phyloP scores from a whole-genome alignment of 2,113 vertebrate genomes.

The Zosterops borbonicus region DNA sequence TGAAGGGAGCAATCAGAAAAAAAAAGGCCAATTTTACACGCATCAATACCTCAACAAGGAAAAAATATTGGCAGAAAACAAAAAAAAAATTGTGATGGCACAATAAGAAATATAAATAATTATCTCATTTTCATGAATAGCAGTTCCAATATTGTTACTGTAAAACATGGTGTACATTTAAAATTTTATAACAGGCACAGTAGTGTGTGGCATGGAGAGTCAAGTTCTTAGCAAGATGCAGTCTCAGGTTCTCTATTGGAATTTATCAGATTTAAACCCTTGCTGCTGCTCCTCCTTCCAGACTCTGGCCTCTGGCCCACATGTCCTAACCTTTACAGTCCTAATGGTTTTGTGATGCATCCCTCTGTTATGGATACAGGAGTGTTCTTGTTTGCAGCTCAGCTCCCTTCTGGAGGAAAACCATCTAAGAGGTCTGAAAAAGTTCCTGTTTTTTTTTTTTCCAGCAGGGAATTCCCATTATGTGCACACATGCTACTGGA shows the following conservation, averaged over 20 bases:
- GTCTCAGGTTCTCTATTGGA: background rate
- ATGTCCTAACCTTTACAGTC: background rate
- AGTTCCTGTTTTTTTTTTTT: background rate
- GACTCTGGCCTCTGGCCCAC: background rate
- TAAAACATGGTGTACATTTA: background rate
- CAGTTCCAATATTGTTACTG: background rate
- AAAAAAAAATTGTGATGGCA: background rate
- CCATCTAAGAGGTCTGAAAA: background rate
- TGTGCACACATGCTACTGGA: fast-evolving
- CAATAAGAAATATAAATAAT: background rate
- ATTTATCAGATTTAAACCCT: background rate
- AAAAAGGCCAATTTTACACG: background rate
- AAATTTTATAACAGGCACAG: background rate
- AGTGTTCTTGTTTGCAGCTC: background rate
- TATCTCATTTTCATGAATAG: background rate
- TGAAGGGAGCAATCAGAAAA: background rate
- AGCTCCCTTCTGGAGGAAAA: background rate
- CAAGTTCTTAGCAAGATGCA: background rate
- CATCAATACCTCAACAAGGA: background rate
- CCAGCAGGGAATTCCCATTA: background rate
- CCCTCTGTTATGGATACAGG: background rate
- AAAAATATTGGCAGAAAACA: background rate
- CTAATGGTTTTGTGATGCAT: background rate
- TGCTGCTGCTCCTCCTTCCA: background rate
- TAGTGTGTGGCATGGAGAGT: background rate